Evolutionary conservation across 2,888 invertebrate genomes (phyloP).

Genomic region (Leptopterna dolabrata): DNA sequence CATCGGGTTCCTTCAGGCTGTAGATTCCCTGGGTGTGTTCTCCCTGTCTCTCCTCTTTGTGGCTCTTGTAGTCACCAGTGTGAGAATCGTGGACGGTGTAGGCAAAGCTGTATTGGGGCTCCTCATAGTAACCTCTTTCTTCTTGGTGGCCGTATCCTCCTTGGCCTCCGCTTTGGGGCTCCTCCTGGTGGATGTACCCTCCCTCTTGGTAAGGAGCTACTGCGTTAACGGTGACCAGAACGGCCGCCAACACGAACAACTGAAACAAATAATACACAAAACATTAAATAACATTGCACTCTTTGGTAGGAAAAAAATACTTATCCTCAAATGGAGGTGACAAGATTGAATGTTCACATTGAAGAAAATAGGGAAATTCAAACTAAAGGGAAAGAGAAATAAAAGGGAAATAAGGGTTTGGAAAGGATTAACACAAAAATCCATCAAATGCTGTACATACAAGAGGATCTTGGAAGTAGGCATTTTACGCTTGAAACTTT

Average conservation of each 20-base stretch:
- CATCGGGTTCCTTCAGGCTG: conserved; percentile 74
- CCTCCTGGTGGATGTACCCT: conserved; percentile 22
- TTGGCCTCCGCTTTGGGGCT: neutral
- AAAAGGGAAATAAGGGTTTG: no score
- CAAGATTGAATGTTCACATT: no score
- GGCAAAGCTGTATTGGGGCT: conserved; percentile 75
- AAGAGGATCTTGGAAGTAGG: no score
- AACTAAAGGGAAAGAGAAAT: no score
- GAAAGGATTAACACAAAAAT: no score
- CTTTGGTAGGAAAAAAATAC: no score
- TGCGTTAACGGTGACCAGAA: conserved; percentile 9
- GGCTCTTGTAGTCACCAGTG: conserved; percentile 79
- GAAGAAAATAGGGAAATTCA: no score
- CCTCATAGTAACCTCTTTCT: conserved; percentile 46
- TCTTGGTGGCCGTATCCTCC: neutral
- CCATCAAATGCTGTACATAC: no score
- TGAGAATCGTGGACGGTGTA: conserved; percentile 79
- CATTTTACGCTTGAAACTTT: no score
- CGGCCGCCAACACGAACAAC: conserved; percentile 18
- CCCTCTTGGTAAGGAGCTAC: conserved; percentile 47
- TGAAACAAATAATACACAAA: neutral
- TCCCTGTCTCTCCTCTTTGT: conserved; percentile 79
- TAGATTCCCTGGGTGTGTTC: conserved; percentile 76
- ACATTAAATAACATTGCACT: neutral
- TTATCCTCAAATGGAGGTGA: no score